Conservation (phyloP, 2,113 vertebrate species). For the Labrus mixtus region DNA sequence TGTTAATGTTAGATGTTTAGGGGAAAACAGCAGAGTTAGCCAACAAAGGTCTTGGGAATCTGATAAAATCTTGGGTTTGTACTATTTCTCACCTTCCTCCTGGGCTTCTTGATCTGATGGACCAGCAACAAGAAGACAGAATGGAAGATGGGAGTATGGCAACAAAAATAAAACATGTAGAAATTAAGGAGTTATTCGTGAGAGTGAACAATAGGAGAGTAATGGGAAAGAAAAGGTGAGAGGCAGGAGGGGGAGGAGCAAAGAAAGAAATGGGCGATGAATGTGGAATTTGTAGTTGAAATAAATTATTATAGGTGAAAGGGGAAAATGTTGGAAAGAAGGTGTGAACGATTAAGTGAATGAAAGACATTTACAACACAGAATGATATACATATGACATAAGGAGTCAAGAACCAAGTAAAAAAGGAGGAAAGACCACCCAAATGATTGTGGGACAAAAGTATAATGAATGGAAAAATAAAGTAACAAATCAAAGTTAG, state of each 20-base stretch:
- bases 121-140: constrained; percentile 29
- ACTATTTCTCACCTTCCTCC: constrained; percentile 70
- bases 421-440: background rate
- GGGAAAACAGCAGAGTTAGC: background rate
- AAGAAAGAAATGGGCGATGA: background rate
- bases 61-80: constrained; percentile 6
- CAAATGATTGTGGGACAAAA: background rate
- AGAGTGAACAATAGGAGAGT: background rate
- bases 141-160: constrained; percentile 28
- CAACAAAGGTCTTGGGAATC: background rate
- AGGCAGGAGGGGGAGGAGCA: background rate
- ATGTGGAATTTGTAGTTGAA: background rate
- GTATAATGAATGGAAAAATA: background rate
- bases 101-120: constrained; percentile 71
- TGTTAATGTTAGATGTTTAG: background rate
- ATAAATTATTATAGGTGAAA: background rate
- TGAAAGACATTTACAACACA: background rate
- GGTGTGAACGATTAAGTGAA: background rate
- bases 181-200: constrained; percentile 6
- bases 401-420: background rate
- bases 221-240: background rate
- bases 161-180: constrained; percentile 3
- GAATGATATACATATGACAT: background rate
- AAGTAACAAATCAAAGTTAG: background rate
- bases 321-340: background rate